Evolutionary conservation across 2,888 invertebrate species (phyloP).

Genomic region (Nemoura dubitans): DNA sequence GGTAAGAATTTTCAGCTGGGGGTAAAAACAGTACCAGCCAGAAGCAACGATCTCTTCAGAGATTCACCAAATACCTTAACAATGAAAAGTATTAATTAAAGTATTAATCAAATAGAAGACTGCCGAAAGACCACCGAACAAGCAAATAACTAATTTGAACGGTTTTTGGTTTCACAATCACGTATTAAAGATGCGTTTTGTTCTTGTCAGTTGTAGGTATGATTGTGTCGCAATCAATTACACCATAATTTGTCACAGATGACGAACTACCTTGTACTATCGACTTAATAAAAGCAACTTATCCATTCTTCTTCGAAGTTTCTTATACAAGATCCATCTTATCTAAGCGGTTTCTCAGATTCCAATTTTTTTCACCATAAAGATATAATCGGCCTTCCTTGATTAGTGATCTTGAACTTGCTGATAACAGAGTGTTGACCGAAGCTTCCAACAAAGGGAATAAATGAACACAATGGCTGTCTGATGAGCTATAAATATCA

Average conservation of each 20-base stretch:
- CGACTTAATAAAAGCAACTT: not conserved
- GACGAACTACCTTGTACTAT: not conserved
- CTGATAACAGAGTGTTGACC: not conserved
- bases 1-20: no score
- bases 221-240: not conserved
- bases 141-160: no score
- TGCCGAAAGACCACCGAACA: no score
- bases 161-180: no score
- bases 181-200: not conserved
- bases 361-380: not conserved
- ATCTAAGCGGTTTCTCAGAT: not conserved
- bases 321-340: not conserved
- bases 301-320: not conserved
- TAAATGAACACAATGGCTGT: not conserved
- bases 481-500: not conserved
- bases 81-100: no score
- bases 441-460: not conserved
- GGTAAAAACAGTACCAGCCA: no score
- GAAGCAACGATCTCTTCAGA: no score
- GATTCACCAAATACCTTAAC: no score
- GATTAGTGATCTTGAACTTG: slow-evolving; percentile 12
- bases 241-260: not conserved
- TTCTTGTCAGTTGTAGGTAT: no score
- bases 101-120: no score
- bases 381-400: slow-evolving; percentile 7